Evolutionary conservation across 2,888 invertebrate genomes (phyloP).

Genomic region (Camptogramma bilineatum): DNA sequence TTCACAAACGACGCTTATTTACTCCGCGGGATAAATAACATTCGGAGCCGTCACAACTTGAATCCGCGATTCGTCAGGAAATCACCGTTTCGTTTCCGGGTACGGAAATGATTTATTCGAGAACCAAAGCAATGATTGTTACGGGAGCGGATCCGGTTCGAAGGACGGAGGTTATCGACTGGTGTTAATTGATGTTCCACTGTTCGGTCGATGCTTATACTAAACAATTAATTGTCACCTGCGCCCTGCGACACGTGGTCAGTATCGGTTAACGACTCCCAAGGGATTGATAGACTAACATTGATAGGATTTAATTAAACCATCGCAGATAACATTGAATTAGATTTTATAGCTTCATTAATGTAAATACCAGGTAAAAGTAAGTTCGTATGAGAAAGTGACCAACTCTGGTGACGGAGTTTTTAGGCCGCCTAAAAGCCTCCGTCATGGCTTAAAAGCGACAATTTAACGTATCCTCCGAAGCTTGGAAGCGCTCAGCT

Average conservation of each 20-base stretch:
- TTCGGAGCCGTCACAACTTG: slow-evolving; percentile 15
- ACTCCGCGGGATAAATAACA: slow-evolving; percentile 12
- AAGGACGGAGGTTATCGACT: neutral
- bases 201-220: neutral
- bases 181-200: neutral
- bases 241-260: neutral
- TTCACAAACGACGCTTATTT: slow-evolving; percentile 14
- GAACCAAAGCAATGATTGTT: neutral
- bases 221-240: neutral
- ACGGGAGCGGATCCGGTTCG: slow-evolving; percentile 1
- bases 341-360: neutral
- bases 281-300: neutral
- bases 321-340: neutral
- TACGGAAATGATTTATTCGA: slow-evolving; percentile 5
- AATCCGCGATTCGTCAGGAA: slow-evolving; percentile 3
- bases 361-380: too few relatives aligned
- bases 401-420: too few relatives aligned
- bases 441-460: too few relatives aligned
- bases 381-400: too few relatives aligned
- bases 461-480: too few relatives aligned
- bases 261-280: neutral
- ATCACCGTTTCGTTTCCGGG: slow-evolving; percentile 11
- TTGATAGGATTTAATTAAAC: neutral
- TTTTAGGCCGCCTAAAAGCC: too few relatives aligned
- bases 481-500: too few relatives aligned